Evolutionary conservation across 2,888 invertebrate species (phyloP).

Genomic region (Ennomos erosarius): DNA sequence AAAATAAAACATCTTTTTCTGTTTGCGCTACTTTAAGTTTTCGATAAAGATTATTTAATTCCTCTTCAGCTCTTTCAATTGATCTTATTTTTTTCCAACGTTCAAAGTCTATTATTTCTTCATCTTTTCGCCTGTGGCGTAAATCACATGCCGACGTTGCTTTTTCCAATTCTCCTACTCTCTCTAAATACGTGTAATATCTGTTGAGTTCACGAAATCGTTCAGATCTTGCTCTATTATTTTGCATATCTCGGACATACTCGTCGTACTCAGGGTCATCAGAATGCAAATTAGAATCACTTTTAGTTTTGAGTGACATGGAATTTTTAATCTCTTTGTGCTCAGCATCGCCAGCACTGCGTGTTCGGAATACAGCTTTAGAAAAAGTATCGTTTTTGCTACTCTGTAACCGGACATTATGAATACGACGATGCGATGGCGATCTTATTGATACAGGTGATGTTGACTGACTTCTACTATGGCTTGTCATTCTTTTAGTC

Average conservation of each 20-base stretch:
- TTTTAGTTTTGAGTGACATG: conserved; percentile 59
- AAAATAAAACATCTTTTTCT: conserved; percentile 93
- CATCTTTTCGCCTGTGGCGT: conserved; percentile 89
- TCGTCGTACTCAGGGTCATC: conserved; percentile 88
- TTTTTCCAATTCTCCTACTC: conserved; percentile 92
- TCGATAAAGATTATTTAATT: conserved; percentile 90
- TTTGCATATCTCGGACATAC: conserved; percentile 87
- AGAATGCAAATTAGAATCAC: conserved; percentile 66
- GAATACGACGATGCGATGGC: conserved; percentile 88
- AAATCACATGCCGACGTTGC: conserved; percentile 89
- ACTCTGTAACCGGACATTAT: conserved; percentile 75
- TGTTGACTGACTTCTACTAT: conserved; percentile 76
- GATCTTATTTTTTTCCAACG: conserved; percentile 93
- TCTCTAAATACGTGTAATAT: conserved; percentile 93
- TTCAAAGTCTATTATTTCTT: conserved; percentile 94
- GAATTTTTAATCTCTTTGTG: conserved; percentile 50
- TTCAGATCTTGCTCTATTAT: conserved; percentile 89
- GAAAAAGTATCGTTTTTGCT: conserved; percentile 57
- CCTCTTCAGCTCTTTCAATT: conserved; percentile 93
- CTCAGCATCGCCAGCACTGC: conserved; percentile 88
- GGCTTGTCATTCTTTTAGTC: conserved; percentile 48
- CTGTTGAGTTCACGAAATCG: conserved; percentile 93
- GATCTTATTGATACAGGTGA: conserved; percentile 87
- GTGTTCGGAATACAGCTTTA: conserved; percentile 83
- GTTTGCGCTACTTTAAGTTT: conserved; percentile 92